These are phyloP conservation scores for Harpalus rubripes DNA, from an alignment of 2,888 invertebrate genomes.

Conservation along the genomic window DNA sequence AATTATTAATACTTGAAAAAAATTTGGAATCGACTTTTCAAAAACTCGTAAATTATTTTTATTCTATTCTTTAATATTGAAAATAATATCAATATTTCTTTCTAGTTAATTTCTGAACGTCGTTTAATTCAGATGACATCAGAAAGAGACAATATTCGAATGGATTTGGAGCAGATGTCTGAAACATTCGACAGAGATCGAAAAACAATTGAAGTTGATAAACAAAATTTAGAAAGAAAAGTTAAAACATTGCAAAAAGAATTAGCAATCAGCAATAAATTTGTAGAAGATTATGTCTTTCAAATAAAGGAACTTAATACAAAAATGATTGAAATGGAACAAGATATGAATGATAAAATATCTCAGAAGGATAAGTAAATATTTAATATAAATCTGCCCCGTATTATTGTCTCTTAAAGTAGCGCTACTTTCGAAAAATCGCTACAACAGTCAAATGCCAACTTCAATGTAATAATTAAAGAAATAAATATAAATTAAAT, in stretches of 20 bases:
- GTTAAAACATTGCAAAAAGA: constrained; percentile 76
- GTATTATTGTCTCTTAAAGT: no score
- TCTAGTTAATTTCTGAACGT: constrained; percentile 80
- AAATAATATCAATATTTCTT: not conserved
- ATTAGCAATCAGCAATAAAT: constrained; percentile 74
- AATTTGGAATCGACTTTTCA: constrained; percentile 81
- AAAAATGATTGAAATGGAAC: constrained; percentile 73
- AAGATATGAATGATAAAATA: constrained; percentile 70
- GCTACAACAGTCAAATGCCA: no score
- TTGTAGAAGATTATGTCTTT: constrained; percentile 72
- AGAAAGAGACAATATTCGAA: constrained; percentile 81
- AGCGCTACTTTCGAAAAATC: no score
- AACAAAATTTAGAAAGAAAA: constrained; percentile 76
- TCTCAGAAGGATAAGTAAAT: constrained; percentile 51
- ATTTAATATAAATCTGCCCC: constrained; percentile 4
- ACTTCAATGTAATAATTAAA: no score
- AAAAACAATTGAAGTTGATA: constrained; percentile 81
- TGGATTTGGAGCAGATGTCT: constrained; percentile 81
- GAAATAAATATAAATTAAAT: no score
- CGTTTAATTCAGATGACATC: constrained; percentile 80
- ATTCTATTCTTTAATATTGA: not conserved
- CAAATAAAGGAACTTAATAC: constrained; percentile 72
- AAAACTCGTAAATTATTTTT: constrained; percentile 78
- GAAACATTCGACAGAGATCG: constrained; percentile 80
- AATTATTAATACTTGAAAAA: constrained; percentile 79